phyloP scores from a whole-genome alignment of 2,888 invertebrate genomes.

The Ophion ventricosus region DNA sequence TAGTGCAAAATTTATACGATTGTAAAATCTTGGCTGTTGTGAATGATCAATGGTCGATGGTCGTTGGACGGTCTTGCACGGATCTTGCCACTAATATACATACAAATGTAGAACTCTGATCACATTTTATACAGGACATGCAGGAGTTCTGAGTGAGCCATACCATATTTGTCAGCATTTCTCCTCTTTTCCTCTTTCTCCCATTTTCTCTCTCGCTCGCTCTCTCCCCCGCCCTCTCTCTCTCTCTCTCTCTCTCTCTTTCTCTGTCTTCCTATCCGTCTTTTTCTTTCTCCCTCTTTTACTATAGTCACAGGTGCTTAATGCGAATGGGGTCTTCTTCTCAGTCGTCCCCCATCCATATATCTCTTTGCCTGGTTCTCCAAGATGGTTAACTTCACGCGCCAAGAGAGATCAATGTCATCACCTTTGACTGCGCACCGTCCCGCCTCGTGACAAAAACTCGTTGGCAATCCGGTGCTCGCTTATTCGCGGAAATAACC shows the following conservation, averaged over 20 bases:
- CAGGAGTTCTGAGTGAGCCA: neutral
- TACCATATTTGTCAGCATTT: constrained; percentile 43
- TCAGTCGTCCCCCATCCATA: constrained; percentile 22
- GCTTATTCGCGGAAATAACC: constrained; percentile 41
- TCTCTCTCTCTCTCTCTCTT: neutral
- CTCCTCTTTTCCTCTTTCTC: constrained; percentile 1
- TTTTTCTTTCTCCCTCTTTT: constrained; percentile 8
- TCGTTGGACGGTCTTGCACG: constrained; percentile 2
- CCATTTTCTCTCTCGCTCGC: neutral
- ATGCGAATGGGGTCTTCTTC: constrained; percentile 58
- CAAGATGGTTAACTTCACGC: constrained; percentile 35
- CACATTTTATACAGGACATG: neutral
- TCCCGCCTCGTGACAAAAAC: constrained; percentile 36
- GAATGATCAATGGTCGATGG: constrained; percentile 9
- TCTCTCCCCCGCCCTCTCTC: neutral
- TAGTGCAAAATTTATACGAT: neutral
- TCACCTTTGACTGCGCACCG: constrained; percentile 54
- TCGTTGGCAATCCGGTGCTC: constrained; percentile 16
- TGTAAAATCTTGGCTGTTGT: neutral
- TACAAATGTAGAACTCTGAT: constrained; percentile 19
- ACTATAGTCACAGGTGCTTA: constrained; percentile 42
- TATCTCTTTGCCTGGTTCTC: constrained; percentile 15
- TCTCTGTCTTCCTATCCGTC: neutral
- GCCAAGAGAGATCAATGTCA: constrained; percentile 51
- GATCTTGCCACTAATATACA: neutral